Evolutionary conservation across 1,140 invertebrate genomes (phyloP), one percentile per base, ranked within the genome.

Genomic region (Aradophagus sp.): DNA sequence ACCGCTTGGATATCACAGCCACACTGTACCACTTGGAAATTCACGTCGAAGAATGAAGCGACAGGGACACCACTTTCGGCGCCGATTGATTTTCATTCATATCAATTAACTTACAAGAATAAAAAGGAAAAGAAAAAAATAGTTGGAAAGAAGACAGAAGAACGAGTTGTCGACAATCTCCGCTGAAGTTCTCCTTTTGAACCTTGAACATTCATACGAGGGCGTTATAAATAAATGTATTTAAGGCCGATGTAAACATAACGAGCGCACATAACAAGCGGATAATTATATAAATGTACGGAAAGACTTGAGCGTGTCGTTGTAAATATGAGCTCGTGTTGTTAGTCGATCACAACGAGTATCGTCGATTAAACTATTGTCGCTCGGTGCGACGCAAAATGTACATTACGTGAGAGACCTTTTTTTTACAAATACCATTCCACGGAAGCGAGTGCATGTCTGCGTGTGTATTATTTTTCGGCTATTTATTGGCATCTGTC

Each of bases 341-440:
- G 27, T 53, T 35, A 41, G 34, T 29, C 12, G 36, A n/a, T n/a
- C n/a, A 48, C 31, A 39, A 52, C 35, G 48, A 55, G 42, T 61
- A 42, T 65, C 55, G 42, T 34, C 48, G 56, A 55, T 48, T 52
- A 69, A 69, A 69, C 52, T 63, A 59, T 71, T 53, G 48, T 59
- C 48, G 48, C 35, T 12, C 1, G 2, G n/a, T 8, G 44, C 47
- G 61, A 70, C 77, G 70, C 45, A 53, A 73, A 61, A 58, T 78
- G 75, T 77, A 79, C 48, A 79, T 76, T 76, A 70, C 59, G 67
- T 72, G 68, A 73, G 62, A 78, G 70, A 74, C 73, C 70, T 35
- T 74, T 23, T 70, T 44, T 50, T 50, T 63, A 42, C 44, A 16
- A 14, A 42, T 39, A n/a, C n/a, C n/a, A n/a, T n/a, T 20, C 27